Evolutionary conservation across 2,113 vertebrate species (phyloP), one percentile per base, ranked within the genome.

Genomic region (Reinhardtius hippoglossoides): DNA sequence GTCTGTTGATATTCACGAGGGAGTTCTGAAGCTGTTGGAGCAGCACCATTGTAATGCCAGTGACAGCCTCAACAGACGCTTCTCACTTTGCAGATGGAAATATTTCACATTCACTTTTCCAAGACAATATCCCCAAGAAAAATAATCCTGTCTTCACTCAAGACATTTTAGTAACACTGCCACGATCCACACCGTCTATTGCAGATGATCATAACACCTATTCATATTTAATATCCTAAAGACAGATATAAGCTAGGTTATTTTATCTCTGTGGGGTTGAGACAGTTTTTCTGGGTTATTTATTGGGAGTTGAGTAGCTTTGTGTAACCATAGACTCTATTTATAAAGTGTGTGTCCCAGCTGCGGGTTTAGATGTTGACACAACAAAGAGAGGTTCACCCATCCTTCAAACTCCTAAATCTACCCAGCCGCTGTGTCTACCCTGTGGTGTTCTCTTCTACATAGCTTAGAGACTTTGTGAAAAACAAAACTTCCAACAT

Each of bases 81-180:
- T 57, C 68, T 67, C 58, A 1, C 21, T 18, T 71, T 64, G 48
- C 77, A 83, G 74, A 82, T 72, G 76, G 73, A 77, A 80, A 62
- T 20, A 7, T 52, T 52, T 52, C 50, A 55, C 21, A 13, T n/a
- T n/a, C 21, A 24, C 20, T 9, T 16, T 80, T 56, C 5, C 46
- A 18, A 50, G 16, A 50, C 46, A 48, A 15, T 48, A 16, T 20
- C 46, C 2, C 46, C 3, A 3, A 24, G 9, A 56, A 56, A 56
- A 21, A 21, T 9, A 9, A 55, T 7, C n/a, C 6, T 10, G 21
- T n/a, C 12, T 61, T 21, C 54, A 54, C 31, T 54, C 20, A 26
- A 1, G 42, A 20, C 24, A 0, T 44, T 68, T 21, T 9, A 21
- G 46, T 16, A 18, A 5, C 16, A 20, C 18, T 18, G 46, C 46